A percentile compares a stretch with the other conserved stretches of the same genome.
Conservation (phyloP, 92 coral and sea anemone species). For the Phenganax stokvisi region DNA sequence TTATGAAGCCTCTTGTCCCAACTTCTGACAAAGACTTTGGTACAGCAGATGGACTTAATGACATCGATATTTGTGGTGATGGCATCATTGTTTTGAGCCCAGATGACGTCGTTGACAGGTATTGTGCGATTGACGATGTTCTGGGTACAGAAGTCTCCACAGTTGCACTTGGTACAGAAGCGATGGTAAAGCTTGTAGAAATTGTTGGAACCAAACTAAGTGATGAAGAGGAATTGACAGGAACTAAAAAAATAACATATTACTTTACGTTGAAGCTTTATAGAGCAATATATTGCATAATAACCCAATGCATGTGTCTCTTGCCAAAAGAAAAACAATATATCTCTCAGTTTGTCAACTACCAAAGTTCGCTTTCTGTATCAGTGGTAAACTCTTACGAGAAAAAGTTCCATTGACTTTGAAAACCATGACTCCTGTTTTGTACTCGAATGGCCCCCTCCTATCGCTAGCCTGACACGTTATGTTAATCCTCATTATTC, state of each 20-base stretch:
- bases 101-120: too few species aligned
- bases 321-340: background rate
- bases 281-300: background rate
- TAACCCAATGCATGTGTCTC: background rate
- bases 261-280: background rate
- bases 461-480: background rate
- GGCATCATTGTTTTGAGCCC: background rate
- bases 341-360: too few species aligned
- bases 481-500: constrained; percentile 15
- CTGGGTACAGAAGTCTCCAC: too few species aligned
- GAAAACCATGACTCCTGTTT: constrained; percentile 11
- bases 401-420: constrained; percentile 22
- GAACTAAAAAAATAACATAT: background rate
- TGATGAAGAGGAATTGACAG: background rate
- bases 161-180: too few species aligned
- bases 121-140: too few species aligned
- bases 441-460: background rate
- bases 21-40: background rate
- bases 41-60: background rate
- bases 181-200: too few species aligned
- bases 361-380: too few species aligned
- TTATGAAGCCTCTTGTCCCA: background rate
- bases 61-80: background rate
- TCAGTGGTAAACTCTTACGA: background rate
- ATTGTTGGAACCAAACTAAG: background rate